Evolutionary conservation across 2,888 invertebrate genomes (phyloP).

Genomic region (Diplazon laetatorius): DNA sequence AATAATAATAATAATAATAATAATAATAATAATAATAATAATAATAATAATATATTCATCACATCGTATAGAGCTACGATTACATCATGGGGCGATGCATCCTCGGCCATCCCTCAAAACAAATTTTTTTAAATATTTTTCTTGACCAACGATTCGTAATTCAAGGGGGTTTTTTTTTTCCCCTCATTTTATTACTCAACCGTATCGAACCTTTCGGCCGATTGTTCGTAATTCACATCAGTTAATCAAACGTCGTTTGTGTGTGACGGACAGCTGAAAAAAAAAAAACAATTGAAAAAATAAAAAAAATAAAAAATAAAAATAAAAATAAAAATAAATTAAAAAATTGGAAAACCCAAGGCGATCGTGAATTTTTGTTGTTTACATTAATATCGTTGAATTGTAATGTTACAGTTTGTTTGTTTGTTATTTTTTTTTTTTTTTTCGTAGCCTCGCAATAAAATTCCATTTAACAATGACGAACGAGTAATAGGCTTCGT

Average conservation of each 20-base stretch:
- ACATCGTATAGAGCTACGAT: constrained; percentile 47
- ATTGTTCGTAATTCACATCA: background rate
- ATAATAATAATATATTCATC: constrained; percentile 44
- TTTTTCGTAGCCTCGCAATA: constrained; percentile 61
- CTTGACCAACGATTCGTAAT: too few species aligned
- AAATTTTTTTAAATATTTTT: background rate
- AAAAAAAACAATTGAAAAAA: too few species aligned
- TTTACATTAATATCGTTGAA: constrained; percentile 65
- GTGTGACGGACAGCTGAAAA: constrained; percentile 36
- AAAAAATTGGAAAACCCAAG: constrained; percentile 35
- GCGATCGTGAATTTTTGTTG: constrained; percentile 32
- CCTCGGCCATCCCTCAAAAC: constrained; percentile 8
- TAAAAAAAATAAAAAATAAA: too few species aligned
- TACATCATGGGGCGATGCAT: constrained; percentile 44
- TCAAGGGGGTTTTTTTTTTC: too few species aligned
- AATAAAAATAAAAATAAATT: too few species aligned
- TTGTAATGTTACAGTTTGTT: constrained; percentile 61
- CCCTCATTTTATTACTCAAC: too few species aligned
- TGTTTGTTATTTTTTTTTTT: too few species aligned
- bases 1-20: constrained; percentile 39
- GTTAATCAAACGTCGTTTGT: constrained; percentile 20
- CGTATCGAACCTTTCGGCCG: background rate
- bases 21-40: constrained; percentile 40
- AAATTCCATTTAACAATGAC: constrained; percentile 61
- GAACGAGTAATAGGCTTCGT: constrained; percentile 68